phyloP scores from a whole-genome alignment of 2,797 vertebrate genomes.

The Hydrophis major region DNA sequence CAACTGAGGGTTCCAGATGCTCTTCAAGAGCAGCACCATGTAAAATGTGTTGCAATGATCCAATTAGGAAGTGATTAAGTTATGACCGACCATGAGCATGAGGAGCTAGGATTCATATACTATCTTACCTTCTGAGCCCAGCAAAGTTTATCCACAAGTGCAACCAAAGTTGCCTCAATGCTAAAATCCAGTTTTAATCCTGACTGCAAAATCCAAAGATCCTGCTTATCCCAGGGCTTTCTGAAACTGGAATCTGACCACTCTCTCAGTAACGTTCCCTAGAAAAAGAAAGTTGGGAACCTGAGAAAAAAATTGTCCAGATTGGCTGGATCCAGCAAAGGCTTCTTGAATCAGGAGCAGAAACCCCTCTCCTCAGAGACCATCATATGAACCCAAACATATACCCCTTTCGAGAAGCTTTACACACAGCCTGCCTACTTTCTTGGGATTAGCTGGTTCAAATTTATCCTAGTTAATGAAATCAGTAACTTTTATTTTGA shows the following conservation, averaged over 20 bases:
- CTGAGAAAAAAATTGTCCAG: not conserved
- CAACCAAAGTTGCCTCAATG: not conserved
- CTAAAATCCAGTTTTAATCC: not conserved
- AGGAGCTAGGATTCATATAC: not conserved
- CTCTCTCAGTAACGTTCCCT: not conserved
- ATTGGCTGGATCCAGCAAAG: not conserved
- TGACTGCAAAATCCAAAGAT: not conserved
- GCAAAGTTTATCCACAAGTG: not conserved
- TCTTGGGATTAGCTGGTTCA: not conserved
- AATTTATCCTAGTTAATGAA: not conserved
- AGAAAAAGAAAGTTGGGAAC: not conserved
- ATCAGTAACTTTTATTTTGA: not conserved
- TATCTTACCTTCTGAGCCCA: not conserved
- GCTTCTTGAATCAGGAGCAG: not conserved
- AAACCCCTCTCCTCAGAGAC: not conserved
- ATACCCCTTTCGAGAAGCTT: not conserved
- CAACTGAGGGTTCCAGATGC: not conserved
- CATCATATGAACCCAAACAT: not conserved
- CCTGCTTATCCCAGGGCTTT: not conserved
- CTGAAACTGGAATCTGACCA: not conserved
- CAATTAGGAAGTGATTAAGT: not conserved
- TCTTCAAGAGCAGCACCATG: not conserved
- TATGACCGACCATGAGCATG: not conserved
- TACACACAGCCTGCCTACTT: not conserved
- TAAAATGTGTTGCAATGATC: not conserved